Conservation (phyloP, 2,113 vertebrate species). For the Regulus satrapa region DNA sequence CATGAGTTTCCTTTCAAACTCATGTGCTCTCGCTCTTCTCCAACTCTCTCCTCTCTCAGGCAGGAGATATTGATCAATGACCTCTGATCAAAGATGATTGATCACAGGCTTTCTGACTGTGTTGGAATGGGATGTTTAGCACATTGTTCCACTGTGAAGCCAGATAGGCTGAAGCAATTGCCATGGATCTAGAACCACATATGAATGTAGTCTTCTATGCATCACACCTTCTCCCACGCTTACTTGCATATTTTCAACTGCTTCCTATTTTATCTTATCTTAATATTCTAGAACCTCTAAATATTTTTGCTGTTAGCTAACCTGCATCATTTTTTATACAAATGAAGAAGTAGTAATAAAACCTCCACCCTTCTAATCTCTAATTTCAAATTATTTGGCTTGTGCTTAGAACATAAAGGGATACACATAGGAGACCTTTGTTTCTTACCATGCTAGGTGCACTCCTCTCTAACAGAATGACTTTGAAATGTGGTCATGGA, state of each 20-base stretch:
- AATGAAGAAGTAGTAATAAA: neutral
- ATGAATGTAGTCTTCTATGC: rapidly evolving
- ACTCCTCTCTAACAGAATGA: neutral
- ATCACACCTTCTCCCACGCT: neutral
- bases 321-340: neutral
- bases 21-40: rapidly evolving
- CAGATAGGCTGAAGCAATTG: neutral
- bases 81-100: neutral
- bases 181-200: neutral
- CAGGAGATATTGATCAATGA: neutral
- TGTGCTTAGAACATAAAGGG: neutral
- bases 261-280: neutral
- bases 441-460: neutral
- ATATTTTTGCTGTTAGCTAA: neutral
- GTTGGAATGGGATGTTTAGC: neutral
- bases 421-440: neutral
- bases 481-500: neutral
- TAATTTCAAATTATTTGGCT: neutral
- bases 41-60: neutral
- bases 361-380: neutral
- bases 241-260: neutral
- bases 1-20: neutral
- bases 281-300: neutral
- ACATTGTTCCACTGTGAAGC: neutral
- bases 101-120: neutral